Percentiles rank a stretch among this genome's conserved stretches.
These are phyloP conservation scores for Brachionus sp. DNA, from an alignment of 1,140 invertebrate genomes.

Conservation along the genomic window DNA sequence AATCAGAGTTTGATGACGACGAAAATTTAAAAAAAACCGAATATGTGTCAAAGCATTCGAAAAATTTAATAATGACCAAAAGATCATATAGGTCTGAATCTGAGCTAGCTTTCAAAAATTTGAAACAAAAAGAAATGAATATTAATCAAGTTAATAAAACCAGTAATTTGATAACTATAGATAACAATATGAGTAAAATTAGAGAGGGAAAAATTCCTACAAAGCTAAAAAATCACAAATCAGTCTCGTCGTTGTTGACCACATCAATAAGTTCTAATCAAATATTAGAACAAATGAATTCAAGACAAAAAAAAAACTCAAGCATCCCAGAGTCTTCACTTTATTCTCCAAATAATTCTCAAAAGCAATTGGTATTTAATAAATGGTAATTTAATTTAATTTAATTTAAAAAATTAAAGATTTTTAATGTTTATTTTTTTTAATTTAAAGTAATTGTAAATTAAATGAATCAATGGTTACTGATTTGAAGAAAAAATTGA, in stretches of 20 bases:
- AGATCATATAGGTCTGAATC: slow-evolving; percentile 41
- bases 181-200: slow-evolving; percentile 24
- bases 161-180: slow-evolving; percentile 10
- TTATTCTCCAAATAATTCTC: background rate
- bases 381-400: background rate
- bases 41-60: slow-evolving; percentile 34
- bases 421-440: background rate
- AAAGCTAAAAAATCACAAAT: slow-evolving; percentile 26
- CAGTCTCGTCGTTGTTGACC: slow-evolving; percentile 29
- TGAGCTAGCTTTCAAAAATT: slow-evolving; percentile 39
- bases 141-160: slow-evolving; percentile 18
- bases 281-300: slow-evolving; percentile 26
- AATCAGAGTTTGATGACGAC: slow-evolving; percentile 30
- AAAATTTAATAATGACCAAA: slow-evolving; percentile 41
- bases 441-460: slow-evolving; percentile 37
- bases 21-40: slow-evolving; percentile 18
- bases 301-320: background rate
- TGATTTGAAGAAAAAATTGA: slow-evolving; percentile 81
- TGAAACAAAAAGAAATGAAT: slow-evolving; percentile 32
- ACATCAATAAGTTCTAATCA: slow-evolving; percentile 29
- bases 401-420: background rate
- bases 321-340: background rate
- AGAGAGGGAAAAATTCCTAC: background rate
- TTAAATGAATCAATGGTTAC: slow-evolving; percentile 65
- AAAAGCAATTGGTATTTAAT: background rate